Conservation (phyloP, 2,797 vertebrate genomes). For the Sorex maritimensis region DNA sequence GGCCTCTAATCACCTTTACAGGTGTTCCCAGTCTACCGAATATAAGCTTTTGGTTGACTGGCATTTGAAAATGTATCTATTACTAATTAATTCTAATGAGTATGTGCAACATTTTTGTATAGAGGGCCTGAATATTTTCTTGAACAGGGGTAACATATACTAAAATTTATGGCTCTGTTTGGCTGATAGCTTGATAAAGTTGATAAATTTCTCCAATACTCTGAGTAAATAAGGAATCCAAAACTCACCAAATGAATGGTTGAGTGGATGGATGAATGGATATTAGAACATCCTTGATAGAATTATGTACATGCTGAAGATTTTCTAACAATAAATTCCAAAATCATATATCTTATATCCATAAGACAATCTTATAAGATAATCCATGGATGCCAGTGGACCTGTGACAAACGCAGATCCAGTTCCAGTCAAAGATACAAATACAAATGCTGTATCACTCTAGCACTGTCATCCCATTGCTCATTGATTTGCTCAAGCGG, state of each 20-base stretch:
- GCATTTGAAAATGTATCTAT: not conserved
- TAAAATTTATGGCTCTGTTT: not conserved
- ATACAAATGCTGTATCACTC: not conserved
- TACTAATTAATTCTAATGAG: not conserved
- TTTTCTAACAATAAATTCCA: conserved; percentile 28
- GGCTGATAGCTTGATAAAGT: not conserved
- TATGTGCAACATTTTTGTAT: not conserved
- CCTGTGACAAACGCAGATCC: too few relatives aligned
- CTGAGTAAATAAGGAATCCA: not conserved
- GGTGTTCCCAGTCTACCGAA: too few relatives aligned
- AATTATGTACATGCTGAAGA: not conserved
- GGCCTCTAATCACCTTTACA: too few relatives aligned
- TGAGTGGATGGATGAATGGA: not conserved
- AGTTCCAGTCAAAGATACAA: not conserved
- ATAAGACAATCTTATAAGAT: too few relatives aligned
- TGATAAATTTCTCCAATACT: not conserved
- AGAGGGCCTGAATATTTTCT: not conserved
- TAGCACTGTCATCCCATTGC: too few relatives aligned
- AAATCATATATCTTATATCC: not conserved
- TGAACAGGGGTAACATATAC: not conserved
- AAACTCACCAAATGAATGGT: not conserved
- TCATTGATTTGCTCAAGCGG: too few relatives aligned
- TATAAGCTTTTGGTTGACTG: too few relatives aligned
- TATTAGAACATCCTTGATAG: not conserved
- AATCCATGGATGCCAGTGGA: not conserved